A percentile compares a stretch with the other conserved stretches of the same genome.
Evolutionary conservation across 2,113 vertebrate genomes (phyloP).

Genomic region (Pionites leucogaster): DNA sequence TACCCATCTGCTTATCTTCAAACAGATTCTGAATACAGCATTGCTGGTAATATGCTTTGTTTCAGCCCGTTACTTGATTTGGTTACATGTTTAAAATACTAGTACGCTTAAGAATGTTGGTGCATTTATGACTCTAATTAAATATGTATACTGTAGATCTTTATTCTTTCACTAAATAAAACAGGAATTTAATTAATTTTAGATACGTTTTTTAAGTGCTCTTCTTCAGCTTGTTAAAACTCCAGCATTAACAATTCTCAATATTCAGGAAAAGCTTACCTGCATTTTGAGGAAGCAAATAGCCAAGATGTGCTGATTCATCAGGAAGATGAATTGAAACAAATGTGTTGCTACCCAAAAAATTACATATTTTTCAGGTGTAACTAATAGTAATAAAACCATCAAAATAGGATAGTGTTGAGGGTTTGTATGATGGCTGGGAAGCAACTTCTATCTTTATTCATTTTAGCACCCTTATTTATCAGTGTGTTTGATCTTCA

Average conservation of each 20-base stretch:
- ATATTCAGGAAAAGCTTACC: background rate
- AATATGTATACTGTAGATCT: background rate
- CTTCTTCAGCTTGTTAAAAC: background rate
- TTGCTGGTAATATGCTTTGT: background rate
- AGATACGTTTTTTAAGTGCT: background rate
- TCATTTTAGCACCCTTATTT: background rate
- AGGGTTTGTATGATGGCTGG: background rate
- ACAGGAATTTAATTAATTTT: background rate
- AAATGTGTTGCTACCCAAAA: background rate
- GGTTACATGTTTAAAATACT: slow-evolving; percentile 25
- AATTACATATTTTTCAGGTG: background rate
- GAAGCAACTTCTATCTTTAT: background rate
- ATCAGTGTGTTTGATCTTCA: background rate
- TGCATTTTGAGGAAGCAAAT: background rate
- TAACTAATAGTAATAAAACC: background rate
- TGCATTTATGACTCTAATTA: slow-evolving; percentile 27
- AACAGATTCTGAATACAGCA: background rate
- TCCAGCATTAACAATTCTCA: background rate
- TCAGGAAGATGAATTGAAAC: background rate
- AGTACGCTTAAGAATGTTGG: slow-evolving; percentile 12
- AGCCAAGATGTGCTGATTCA: background rate
- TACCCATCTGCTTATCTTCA: slow-evolving; percentile 24
- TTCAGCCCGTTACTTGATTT: slow-evolving; percentile 21
- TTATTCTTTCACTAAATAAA: slow-evolving; percentile 9
- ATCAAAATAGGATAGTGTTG: background rate